Base-by-base conservation (phyloP, 2,113 vertebrate genomes). In the Anguilla rostrata region DNA sequence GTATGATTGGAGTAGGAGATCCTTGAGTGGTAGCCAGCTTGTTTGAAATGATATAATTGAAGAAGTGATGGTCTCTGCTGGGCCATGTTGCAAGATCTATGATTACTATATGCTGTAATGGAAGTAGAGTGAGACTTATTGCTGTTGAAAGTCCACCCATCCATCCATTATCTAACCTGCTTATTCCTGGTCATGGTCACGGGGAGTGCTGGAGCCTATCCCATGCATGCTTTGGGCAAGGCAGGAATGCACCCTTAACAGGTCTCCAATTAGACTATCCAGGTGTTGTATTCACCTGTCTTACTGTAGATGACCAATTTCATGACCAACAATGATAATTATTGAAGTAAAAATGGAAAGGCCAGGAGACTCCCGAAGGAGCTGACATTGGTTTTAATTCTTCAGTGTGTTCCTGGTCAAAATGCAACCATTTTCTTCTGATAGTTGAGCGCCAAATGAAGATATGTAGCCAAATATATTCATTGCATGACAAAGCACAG, bases 401-500 rank as follows among this genome's bases (percentile, higher is more conserved):
- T 20, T 5, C 20, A 1, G 1, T 63, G 4, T 63, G 20, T 63
- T 4, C 60, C 60, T 22, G 14, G 60, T 63, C 60, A 12, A 63
- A 63, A 63, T 18, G 15, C 20, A 5, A 5, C 60, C 60, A 63
- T 22, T 63, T 63, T 63, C 60, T 18, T 63, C 20, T 63, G 18
- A 63, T 20, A 5, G 60, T 5, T 34, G 34, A 34, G 11, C 20
- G 20, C 60, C 60, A 12, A 16, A 63, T 12, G 60, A 29, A 34
- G n/a, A 79, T 79, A 12, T 2, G 2, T 79, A 79, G 78, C n/a
- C 26, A 34, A 79, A 39, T 79, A 2, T 34, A 39, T 79, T 79
- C 78, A 79, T 11, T 34, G 78, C 78, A 80, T 80, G 78, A 80
- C 34, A n/a, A 80, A 80, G 18, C 78, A 80, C 20, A n/a, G 43